Conservation (phyloP, 1,140 invertebrate species). For the Aphis craccivora region DNA sequence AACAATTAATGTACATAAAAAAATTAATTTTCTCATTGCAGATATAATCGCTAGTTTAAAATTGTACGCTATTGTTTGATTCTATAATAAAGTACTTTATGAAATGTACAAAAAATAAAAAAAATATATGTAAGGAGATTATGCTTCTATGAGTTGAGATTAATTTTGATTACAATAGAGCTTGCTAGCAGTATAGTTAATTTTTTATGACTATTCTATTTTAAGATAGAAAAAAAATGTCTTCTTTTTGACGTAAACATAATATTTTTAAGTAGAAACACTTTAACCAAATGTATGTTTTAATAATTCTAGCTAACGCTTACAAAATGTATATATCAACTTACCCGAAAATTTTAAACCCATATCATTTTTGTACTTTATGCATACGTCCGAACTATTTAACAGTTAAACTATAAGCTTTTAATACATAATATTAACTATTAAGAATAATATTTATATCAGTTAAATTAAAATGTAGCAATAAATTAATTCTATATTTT, state of each 20-base stretch:
- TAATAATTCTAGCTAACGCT: conserved; percentile 13
- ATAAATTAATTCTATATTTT: neutral
- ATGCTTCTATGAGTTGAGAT: neutral
- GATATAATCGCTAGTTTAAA: neutral
- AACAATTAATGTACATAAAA: neutral
- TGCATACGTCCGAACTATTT: neutral
- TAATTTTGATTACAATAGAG: neutral
- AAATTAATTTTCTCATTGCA: neutral
- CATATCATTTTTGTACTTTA: neutral
- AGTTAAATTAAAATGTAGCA: too few relatives aligned
- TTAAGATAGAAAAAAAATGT: neutral
- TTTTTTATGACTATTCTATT: neutral
- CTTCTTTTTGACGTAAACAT: neutral
- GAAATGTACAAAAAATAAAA: too few relatives aligned
- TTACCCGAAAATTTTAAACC: neutral
- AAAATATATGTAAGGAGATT: neutral
- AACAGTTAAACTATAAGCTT: neutral
- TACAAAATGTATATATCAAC: neutral
- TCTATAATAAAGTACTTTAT: neutral
- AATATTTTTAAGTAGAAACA: neutral
- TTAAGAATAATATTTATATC: neutral
- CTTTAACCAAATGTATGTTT: neutral
- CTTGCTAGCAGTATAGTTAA: neutral
- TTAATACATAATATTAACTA: neutral
- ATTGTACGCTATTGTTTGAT: neutral